Evolutionary conservation across 2,113 vertebrate genomes (phyloP).

Genomic region (Crotalus helleri): DNA sequence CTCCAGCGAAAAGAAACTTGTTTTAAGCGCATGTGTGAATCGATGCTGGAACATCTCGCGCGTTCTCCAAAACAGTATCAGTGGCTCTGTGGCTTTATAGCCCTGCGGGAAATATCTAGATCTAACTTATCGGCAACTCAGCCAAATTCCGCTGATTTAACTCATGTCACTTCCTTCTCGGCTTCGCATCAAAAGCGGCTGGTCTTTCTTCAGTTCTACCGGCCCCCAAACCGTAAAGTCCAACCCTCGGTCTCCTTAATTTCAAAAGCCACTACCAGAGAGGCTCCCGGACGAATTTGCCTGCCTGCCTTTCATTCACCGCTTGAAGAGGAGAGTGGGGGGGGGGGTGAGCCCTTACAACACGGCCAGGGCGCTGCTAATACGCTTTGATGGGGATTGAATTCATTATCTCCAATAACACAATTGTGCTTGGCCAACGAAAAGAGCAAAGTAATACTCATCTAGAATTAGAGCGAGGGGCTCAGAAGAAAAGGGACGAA

Average conservation of each 20-base stretch:
- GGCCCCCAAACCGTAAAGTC: conserved; percentile 61
- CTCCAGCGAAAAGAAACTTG: neutral
- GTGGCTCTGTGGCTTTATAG: conserved; percentile 59
- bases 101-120: conserved; percentile 81
- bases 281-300: conserved; percentile 77
- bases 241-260: conserved; percentile 80
- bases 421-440: conserved; percentile 92
- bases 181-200: conserved; percentile 79
- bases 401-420: conserved; percentile 99
- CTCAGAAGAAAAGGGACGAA: conserved; percentile 70
- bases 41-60: neutral
- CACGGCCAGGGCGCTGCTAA: conserved; percentile 87
- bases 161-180: conserved; percentile 79
- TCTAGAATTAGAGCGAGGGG: conserved; percentile 73
- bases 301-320: conserved; percentile 85
- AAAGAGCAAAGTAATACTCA: conserved; percentile 96
- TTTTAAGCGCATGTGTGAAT: neutral
- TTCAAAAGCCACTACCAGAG: conserved; percentile 86
- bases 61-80: neutral
- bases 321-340: conserved; percentile 55
- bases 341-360: conserved; percentile 68
- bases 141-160: conserved; percentile 57
- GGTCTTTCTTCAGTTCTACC: conserved; percentile 82
- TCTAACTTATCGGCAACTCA: conserved; percentile 68
- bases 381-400: conserved; percentile 99